Conservation (phyloP, 2,888 invertebrate genomes). For the Oxycera nigricornis region DNA sequence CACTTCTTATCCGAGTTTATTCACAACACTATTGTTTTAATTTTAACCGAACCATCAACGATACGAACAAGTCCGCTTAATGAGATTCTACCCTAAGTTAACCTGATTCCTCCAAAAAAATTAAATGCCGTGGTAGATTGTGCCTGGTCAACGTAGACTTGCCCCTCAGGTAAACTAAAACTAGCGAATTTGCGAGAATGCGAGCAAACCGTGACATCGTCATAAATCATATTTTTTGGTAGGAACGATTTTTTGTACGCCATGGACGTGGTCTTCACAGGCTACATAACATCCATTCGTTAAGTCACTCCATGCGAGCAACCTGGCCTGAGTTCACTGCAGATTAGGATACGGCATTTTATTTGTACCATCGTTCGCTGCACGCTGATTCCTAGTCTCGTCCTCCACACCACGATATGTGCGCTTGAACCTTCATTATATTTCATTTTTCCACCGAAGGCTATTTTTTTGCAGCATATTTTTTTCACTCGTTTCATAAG, state of each 20-base stretch:
- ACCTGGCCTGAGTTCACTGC: background rate
- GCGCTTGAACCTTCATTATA: constrained; percentile 46
- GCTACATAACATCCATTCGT: constrained; percentile 41
- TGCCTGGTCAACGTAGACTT: constrained; percentile 7
- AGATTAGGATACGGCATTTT: constrained; percentile 18
- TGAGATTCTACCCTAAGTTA: constrained; percentile 17
- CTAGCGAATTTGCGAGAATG: constrained; percentile 36
- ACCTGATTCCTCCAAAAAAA: constrained; percentile 14
- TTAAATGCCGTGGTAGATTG: constrained; percentile 4
- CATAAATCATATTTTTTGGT: constrained; percentile 46
- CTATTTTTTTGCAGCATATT: constrained; percentile 41
- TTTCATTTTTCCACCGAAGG: constrained; percentile 47
- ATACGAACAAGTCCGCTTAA: background rate
- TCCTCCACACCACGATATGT: constrained; percentile 33
- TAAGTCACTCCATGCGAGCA: constrained; percentile 35
- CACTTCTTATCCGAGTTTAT: background rate
- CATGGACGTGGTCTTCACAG: constrained; percentile 5
- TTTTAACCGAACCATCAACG: constrained; percentile 4
- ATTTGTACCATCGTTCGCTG: background rate
- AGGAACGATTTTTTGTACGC: constrained; percentile 25
- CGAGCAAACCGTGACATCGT: constrained; percentile 38
- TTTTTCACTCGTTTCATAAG: constrained; percentile 21
- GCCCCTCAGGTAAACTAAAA: constrained; percentile 16
- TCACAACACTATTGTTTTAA: constrained; percentile 6
- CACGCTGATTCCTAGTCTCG: background rate